Evolutionary conservation across 2,797 vertebrate species (phyloP), one percentile per base, ranked within the genome.

Genomic region (Heliangelus exortis): DNA sequence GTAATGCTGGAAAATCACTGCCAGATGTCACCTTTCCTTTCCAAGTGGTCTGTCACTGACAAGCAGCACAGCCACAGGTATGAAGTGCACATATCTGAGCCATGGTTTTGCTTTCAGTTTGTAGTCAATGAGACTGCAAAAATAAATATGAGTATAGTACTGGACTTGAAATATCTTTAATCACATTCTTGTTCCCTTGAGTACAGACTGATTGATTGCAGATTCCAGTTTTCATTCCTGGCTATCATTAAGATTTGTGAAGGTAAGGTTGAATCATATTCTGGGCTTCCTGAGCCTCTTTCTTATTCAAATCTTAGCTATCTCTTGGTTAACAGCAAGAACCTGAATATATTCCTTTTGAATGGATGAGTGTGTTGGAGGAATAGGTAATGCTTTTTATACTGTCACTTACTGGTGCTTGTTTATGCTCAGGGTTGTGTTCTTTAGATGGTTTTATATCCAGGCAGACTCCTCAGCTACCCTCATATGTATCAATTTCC

Each of bases 201-300:
- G 92, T 61, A 74, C 0, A 6, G 53, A 66, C 76, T 91, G 93
- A 93, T 71, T 94, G 92, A 96, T 91, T 94, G 69, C 51, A 90
- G 82, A 91, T 81, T 86, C 89, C 83, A 84, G 15, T 84, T 92
- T 92, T 90, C 84, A 76, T 91, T 94, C 55, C 66, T 66, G 67
- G 34, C 34, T 92, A 86, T 91, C 93, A 94, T 91, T 96, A 95
- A 87, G 62, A 93, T 91, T 74, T 89, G 43, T 75, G 69, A 83
- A 90, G 31, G 68, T 85, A 77, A 82, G 34, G 14, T 23, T 72
- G 78, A 95, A 89, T 85, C n/a, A 10, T n/a, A 65, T 12, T 55
- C 34, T 39, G n/a, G 57, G 45, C 41, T 91, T 76, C 68, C 72
- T 80, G 61, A 78, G 66, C 26, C 43, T 84, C 79, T 82, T 92